phyloP scores from a whole-genome alignment of 1,140 invertebrate genomes.

The Trinorchestia longiramus region DNA sequence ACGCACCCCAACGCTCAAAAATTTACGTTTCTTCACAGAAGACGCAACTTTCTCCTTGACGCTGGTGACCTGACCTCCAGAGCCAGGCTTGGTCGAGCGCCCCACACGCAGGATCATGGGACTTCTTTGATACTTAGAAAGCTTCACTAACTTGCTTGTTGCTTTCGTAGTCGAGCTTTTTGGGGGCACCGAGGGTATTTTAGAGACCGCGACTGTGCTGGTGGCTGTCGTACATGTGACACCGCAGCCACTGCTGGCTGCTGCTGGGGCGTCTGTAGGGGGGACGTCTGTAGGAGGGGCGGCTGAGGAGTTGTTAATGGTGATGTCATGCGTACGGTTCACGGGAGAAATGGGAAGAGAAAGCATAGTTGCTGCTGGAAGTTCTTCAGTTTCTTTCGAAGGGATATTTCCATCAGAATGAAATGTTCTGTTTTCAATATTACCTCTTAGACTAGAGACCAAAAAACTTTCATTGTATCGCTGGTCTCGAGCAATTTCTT shows the following conservation, averaged over 20 bases:
- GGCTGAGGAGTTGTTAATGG: not conserved
- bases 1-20: slow-evolving; percentile 61
- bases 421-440: not conserved
- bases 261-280: too few species aligned
- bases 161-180: not conserved
- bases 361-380: not conserved
- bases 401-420: slow-evolving; percentile 13
- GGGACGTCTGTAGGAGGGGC: not conserved
- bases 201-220: not conserved
- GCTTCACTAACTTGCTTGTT: slow-evolving; percentile 35
- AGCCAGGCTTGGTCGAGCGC: not conserved
- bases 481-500: not conserved
- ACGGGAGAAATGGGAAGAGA: not conserved
- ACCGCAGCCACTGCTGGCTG: not conserved
- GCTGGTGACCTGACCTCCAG: not conserved
- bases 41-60: slow-evolving; percentile 22
- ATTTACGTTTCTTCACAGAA: slow-evolving; percentile 59
- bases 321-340: not conserved
- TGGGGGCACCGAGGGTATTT: not conserved
- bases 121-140: slow-evolving; percentile 30
- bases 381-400: not conserved
- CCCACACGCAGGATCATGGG: slow-evolving; percentile 36
- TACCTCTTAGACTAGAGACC: not conserved
- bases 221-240: not conserved
- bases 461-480: not conserved